These are phyloP conservation scores for Aulostomus chinensis DNA, from an alignment of 2,797 vertebrate species.

Conservation along the genomic window DNA sequence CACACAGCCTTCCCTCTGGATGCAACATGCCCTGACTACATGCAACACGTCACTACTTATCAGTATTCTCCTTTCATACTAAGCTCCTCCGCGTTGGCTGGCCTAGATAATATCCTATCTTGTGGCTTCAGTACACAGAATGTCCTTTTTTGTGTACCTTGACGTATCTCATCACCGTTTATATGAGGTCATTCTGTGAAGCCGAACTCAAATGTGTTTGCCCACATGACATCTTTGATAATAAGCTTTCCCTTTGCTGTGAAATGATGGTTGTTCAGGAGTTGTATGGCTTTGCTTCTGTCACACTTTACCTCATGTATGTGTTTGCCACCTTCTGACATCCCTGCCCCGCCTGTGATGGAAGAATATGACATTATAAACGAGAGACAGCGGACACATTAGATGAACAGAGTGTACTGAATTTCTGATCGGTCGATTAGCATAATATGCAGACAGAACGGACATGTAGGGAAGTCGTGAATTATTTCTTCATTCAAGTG, in stretches of 20 bases:
- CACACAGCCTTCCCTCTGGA: slow-evolving; percentile 29
- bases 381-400: slow-evolving; percentile 18
- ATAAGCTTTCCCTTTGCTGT: slow-evolving; percentile 9
- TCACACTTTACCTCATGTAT: no score
- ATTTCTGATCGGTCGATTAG: slow-evolving; percentile 38
- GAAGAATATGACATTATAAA: not conserved
- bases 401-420: slow-evolving; percentile 24
- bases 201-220: slow-evolving; percentile 6
- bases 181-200: slow-evolving; percentile 6
- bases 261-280: not conserved
- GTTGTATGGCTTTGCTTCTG: not conserved
- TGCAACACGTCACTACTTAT: slow-evolving; percentile 32
- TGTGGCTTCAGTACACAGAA: slow-evolving; percentile 11
- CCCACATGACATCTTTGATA: slow-evolving; percentile 8
- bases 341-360: slow-evolving; percentile 8
- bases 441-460: slow-evolving; percentile 35
- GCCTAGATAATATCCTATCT: slow-evolving; percentile 30
- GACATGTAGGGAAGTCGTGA: slow-evolving; percentile 13
- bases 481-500: slow-evolving; percentile 31
- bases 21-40: slow-evolving; percentile 21
- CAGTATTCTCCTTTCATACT: slow-evolving; percentile 49
- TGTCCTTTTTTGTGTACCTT: slow-evolving; percentile 14
- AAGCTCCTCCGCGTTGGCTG: slow-evolving; percentile 32
- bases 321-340: no score
- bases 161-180: slow-evolving; percentile 23